phyloP scores from a whole-genome alignment of 2,888 invertebrate species.

The Nasonovia ribisnigri region DNA sequence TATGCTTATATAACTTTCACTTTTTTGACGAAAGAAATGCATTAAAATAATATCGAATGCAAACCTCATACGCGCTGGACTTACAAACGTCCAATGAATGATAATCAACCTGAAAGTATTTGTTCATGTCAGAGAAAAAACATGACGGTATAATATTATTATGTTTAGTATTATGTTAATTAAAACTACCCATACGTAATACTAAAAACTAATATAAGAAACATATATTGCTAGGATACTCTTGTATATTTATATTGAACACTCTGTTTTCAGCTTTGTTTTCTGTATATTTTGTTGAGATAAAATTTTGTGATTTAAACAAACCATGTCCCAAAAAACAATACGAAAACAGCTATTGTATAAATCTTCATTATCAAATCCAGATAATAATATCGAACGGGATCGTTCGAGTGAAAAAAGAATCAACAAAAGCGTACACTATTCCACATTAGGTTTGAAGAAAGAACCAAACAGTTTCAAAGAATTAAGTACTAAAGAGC shows the following conservation, averaged over 20 bases:
- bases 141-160: not conserved
- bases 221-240: not conserved
- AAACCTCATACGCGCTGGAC: not conserved
- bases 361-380: not conserved
- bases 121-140: not conserved
- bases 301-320: not conserved
- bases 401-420: not conserved
- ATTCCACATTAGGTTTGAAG: not conserved
- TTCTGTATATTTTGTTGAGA: not conserved
- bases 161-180: not conserved
- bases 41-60: constrained; percentile 35
- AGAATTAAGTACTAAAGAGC: not conserved
- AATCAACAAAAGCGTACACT: not conserved
- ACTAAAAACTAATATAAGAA: not conserved
- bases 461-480: not conserved
- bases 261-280: not conserved
- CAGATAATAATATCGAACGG: not conserved
- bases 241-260: not conserved
- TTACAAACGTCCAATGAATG: constrained; percentile 48
- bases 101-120: constrained; percentile 42
- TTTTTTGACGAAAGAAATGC: constrained; percentile 48
- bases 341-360: not conserved
- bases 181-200: not conserved
- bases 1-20: constrained; percentile 47
- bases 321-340: not conserved